Evolutionary conservation across 35 echinoderm and acorn worm species (phyloP), one percentile per base, ranked within the genome.

Genomic region (Acanthaster planci): DNA sequence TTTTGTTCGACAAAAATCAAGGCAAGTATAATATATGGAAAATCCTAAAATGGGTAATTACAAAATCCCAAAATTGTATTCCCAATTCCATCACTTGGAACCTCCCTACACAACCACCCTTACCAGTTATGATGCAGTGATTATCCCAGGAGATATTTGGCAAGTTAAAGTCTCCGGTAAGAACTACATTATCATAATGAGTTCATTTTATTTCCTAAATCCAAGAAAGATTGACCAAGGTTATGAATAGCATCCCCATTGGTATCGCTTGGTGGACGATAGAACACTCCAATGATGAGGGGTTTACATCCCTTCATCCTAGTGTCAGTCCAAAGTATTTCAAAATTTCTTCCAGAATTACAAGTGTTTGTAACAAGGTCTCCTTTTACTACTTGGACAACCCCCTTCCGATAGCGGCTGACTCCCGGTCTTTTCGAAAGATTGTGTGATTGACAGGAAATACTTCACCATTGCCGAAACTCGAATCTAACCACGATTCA

Each of bases 311-410:
- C 79, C 47, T 81, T 81, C 16, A 52, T 8, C 23, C 53, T 81
- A 26, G 79, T 81, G 23, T 81, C 79, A 53, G 79, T 81, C 79
- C 79, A 81, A 10, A 81, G 30, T 52, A 81, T 81, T 53, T 81
- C 51, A 81, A 40, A 81, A 26, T 81, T 44, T 52, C 53, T 81
- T 34, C 21, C 23, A 52, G 51, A 40, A 53, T 44, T 81, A 26
- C 79, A 81, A 44, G 51, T 40, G 53, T 23, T 83, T 56, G 52
- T 58, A 37, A 34, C 23, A 35, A 82, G 27, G 80, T 58, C 80
- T 9, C 80, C 80, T 58, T 57, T 55, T 7, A 82, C 80, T 32
- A 52, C 37, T 29, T 82, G 80, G 36, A 58, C 55, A 58, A 82
- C 80, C 80, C 80, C 26, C 80, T 52, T 27, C 80, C 80, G n/a